Percentiles rank a stretch among this genome's conserved stretches.
Conservation (phyloP, 2,797 vertebrate species). For the Myioborus melanocephalus region DNA sequence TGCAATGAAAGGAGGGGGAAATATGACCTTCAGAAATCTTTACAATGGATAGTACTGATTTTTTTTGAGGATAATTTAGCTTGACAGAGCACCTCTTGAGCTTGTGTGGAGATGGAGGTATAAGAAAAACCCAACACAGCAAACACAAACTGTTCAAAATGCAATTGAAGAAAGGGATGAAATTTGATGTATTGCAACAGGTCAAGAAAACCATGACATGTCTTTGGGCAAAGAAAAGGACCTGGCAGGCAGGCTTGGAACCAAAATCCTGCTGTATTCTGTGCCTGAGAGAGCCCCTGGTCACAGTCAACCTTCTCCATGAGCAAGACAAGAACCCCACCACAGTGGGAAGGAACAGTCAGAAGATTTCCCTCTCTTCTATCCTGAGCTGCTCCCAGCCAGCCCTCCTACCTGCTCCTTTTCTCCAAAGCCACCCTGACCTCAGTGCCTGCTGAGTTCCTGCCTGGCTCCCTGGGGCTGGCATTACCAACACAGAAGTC, state of each 20-base stretch:
- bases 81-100: background rate
- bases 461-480: background rate
- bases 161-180: background rate
- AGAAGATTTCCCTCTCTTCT: background rate
- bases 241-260: background rate
- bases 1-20: background rate
- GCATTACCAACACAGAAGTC: background rate
- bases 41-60: background rate
- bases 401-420: background rate
- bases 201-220: background rate
- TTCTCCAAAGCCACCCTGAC: background rate
- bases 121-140: background rate
- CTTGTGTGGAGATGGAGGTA: background rate
- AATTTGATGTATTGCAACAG: background rate
- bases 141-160: background rate
- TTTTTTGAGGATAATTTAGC: background rate
- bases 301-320: background rate
- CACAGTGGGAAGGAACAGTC: background rate
- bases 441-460: rapidly evolving
- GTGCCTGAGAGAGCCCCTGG: background rate
- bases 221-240: background rate
- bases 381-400: background rate
- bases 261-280: background rate
- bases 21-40: background rate
- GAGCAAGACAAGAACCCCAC: background rate